Conservation (phyloP, 2,113 vertebrate species). For the Mirounga angustirostris region DNA sequence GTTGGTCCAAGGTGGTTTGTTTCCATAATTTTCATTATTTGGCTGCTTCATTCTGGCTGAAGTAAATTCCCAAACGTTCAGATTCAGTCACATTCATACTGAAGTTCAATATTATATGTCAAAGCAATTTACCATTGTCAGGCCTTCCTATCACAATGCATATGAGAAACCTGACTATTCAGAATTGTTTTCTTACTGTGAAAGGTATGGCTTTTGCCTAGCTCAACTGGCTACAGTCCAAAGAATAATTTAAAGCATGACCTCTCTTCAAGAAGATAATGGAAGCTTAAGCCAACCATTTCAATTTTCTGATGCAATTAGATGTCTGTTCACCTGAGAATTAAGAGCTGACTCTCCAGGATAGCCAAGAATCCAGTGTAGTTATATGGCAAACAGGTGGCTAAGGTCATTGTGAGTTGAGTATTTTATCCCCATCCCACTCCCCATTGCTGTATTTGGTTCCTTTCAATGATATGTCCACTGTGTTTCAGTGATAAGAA, state of each 20-base stretch:
- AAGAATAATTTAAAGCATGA: slow-evolving; percentile 70
- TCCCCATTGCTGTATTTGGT: slow-evolving; percentile 48
- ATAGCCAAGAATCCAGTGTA: slow-evolving; percentile 56
- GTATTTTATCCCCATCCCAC: not conserved
- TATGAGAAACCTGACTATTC: slow-evolving; percentile 67
- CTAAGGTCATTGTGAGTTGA: slow-evolving; percentile 53
- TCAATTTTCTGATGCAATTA: slow-evolving; percentile 60
- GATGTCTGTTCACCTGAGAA: slow-evolving; percentile 77
- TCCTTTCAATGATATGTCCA: slow-evolving; percentile 53
- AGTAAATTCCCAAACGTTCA: slow-evolving; percentile 52
- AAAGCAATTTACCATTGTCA: slow-evolving; percentile 37
- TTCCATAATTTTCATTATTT: slow-evolving; percentile 60
- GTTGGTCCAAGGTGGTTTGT: slow-evolving; percentile 26
- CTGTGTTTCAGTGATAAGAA: slow-evolving; percentile 54
- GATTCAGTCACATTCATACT: slow-evolving; percentile 53
- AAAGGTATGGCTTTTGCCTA: slow-evolving; percentile 80
- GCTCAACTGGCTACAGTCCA: slow-evolving; percentile 71
- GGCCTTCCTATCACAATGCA: slow-evolving; percentile 56
- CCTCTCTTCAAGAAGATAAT: slow-evolving; percentile 62
- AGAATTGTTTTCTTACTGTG: slow-evolving; percentile 60
- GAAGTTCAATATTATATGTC: slow-evolving; percentile 42
- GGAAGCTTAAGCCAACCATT: slow-evolving; percentile 57
- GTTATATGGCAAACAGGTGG: slow-evolving; percentile 38
- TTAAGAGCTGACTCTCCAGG: slow-evolving; percentile 60
- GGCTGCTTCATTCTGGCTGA: slow-evolving; percentile 63